Percentiles rank a stretch among this genome's conserved stretches.
Evolutionary conservation across 2,797 vertebrate species (phyloP).

Genomic region (Psittacula echo): DNA sequence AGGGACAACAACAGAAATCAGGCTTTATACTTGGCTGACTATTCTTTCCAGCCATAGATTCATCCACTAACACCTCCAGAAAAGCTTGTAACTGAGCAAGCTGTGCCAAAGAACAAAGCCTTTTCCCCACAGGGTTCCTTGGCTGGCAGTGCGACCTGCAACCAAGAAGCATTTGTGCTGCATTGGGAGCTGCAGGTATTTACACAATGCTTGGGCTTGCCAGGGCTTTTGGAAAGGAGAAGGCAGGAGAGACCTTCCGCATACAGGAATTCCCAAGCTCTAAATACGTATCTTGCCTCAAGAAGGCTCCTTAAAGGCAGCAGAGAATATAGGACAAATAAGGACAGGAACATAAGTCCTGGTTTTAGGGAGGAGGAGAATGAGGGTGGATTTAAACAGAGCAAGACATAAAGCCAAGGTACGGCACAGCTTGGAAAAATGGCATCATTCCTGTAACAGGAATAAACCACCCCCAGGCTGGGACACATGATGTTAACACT

Average conservation of each 20-base stretch:
- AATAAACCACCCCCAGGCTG: background rate
- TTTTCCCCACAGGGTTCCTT: background rate
- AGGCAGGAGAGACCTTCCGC: rapidly evolving
- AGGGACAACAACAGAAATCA: background rate
- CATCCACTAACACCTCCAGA: background rate
- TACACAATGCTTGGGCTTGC: background rate
- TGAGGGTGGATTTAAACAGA: background rate
- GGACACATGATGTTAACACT: background rate
- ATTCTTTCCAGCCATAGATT: background rate
- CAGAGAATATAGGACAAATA: background rate
- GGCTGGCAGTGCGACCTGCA: background rate
- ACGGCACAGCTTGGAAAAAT: background rate
- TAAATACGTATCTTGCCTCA: rapidly evolving
- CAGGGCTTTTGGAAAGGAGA: background rate
- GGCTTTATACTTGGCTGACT: background rate
- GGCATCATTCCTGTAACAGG: background rate
- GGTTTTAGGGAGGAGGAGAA: background rate
- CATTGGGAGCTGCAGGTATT: background rate
- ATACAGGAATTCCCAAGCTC: background rate
- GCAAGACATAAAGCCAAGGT: background rate
- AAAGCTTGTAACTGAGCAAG: background rate
- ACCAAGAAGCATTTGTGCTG: rapidly evolving
- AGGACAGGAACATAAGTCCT: background rate
- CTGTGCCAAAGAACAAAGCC: background rate
- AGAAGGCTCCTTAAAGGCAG: background rate